Conservation (phyloP, 2,888 invertebrate genomes). For the Agonopterix alstromeriana region DNA sequence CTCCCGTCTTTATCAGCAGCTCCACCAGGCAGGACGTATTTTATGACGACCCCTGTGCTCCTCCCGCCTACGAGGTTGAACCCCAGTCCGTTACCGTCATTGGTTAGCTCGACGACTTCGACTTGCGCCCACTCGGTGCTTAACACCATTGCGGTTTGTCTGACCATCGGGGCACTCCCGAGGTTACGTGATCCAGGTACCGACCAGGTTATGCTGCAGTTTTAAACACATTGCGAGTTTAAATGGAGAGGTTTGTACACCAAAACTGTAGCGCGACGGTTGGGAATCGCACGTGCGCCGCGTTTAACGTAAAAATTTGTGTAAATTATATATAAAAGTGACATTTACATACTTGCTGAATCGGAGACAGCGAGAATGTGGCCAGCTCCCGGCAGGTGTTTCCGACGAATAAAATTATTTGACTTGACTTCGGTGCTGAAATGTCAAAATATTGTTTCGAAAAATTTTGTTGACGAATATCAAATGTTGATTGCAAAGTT, state of each 20-base stretch:
- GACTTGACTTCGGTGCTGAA: not conserved
- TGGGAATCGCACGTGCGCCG: slow-evolving; percentile 24
- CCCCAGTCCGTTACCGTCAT: slow-evolving; percentile 98
- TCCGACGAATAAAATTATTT: slow-evolving; percentile 38
- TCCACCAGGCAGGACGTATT: slow-evolving; percentile 97
- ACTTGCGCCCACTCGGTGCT: slow-evolving; percentile 99
- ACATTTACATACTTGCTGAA: slow-evolving; percentile 78
- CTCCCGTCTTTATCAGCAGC: slow-evolving; percentile 97
- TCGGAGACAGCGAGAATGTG: slow-evolving; percentile 68
- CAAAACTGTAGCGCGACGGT: slow-evolving; percentile 21
- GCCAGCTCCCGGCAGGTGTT: slow-evolving; percentile 57
- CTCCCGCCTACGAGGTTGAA: slow-evolving; percentile 99
- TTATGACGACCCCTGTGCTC: slow-evolving; percentile 99
- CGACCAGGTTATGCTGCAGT: slow-evolving; percentile 56
- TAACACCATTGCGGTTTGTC: slow-evolving; percentile 82
- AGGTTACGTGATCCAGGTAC: slow-evolving; percentile 59
- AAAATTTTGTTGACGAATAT: too few species aligned
- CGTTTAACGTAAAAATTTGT: slow-evolving; percentile 33
- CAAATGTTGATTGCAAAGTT: too few species aligned
- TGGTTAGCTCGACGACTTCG: slow-evolving; percentile 98
- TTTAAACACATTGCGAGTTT: slow-evolving; percentile 34
- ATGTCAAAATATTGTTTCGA: not conserved
- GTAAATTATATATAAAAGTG: slow-evolving; percentile 58
- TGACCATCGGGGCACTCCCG: slow-evolving; percentile 64
- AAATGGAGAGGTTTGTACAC: slow-evolving; percentile 15